These are phyloP conservation scores for Pterocles orientalis DNA, from an alignment of 2,113 vertebrate species.

Conservation along the genomic window DNA sequence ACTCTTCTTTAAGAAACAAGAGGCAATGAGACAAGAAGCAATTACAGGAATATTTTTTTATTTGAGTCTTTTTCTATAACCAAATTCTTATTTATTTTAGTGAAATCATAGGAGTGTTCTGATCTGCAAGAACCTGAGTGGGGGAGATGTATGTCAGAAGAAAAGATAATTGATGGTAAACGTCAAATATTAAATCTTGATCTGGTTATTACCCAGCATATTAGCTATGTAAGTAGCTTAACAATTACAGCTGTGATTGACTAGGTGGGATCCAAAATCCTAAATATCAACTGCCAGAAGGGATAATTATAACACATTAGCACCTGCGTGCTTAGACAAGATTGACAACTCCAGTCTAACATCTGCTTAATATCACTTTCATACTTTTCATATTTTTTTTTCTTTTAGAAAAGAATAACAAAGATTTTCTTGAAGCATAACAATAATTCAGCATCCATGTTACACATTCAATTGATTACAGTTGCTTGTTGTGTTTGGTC, in stretches of 20 bases:
- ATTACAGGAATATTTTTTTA: constrained; percentile 43
- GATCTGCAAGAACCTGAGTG: constrained; percentile 65
- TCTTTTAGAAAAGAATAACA: constrained; percentile 70
- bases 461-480: constrained; percentile 36
- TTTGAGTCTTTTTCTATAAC: constrained; percentile 23
- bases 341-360: constrained; percentile 82
- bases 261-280: constrained; percentile 85
- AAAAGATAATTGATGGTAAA: constrained; percentile 79
- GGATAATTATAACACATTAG: constrained; percentile 87
- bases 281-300: constrained; percentile 85
- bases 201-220: constrained; percentile 83
- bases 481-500: constrained; percentile 67
- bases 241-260: constrained; percentile 86
- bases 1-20: constrained; percentile 19
- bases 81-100: constrained; percentile 50
- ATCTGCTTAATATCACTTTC: constrained; percentile 83
- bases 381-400: constrained; percentile 71
- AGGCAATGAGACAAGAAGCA: constrained; percentile 33
- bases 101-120: constrained; percentile 64
- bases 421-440: constrained; percentile 72
- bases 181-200: constrained; percentile 85
- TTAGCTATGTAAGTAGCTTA: constrained; percentile 83
- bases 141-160: constrained; percentile 70
- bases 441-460: constrained; percentile 73
- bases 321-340: constrained; percentile 83